phyloP scores from a whole-genome alignment of 2,888 invertebrate genomes.

The Conops quadrifasciatus region DNA sequence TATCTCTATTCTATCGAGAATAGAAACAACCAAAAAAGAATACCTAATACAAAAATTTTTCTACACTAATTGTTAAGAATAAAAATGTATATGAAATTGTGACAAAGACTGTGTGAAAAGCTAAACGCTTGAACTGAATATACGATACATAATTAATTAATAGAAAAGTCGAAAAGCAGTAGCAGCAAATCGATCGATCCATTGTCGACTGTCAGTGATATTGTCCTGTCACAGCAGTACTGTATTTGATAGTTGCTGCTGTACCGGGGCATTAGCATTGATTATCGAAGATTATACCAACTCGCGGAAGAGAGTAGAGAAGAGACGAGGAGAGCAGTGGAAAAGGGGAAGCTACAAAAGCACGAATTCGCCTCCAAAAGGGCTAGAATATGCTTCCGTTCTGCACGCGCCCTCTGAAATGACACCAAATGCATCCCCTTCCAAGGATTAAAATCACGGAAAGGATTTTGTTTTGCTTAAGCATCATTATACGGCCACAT shows the following conservation, averaged over 20 bases:
- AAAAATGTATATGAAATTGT: no score
- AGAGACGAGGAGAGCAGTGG: not conserved
- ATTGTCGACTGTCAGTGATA: constrained; percentile 77
- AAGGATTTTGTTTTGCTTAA: not conserved
- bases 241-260: constrained; percentile 80
- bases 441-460: not conserved
- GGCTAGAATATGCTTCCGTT: no score
- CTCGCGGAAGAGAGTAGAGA: not conserved
- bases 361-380: no score
- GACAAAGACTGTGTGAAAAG: no score
- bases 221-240: constrained; percentile 99
- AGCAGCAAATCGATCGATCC: not conserved
- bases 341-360: not conserved
- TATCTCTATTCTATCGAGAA: constrained; percentile 2
- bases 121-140: no score
- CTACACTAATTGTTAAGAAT: no score
- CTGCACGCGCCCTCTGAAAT: no score
- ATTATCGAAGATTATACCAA: constrained; percentile 52
- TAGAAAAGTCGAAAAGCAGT: not conserved
- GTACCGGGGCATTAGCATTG: constrained; percentile 89
- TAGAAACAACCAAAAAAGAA: not conserved
- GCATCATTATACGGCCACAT: no score
- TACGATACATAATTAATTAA: no score
- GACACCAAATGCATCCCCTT: not conserved
- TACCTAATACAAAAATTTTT: not conserved